Conservation (phyloP, 2,888 invertebrate species). For the Loripinus fragilis region DNA sequence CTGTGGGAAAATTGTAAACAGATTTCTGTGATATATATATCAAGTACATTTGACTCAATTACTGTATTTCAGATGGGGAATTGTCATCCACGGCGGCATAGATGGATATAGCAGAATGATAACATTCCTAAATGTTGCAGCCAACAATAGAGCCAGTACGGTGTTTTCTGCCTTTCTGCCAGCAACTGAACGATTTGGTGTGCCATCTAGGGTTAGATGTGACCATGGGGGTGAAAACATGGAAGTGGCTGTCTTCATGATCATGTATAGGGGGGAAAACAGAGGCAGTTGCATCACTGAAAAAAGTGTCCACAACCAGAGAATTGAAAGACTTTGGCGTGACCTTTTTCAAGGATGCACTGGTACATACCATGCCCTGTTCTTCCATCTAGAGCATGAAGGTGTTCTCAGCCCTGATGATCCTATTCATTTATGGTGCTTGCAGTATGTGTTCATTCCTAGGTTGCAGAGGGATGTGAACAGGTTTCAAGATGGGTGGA, state of each 20-base stretch:
- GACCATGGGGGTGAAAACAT: conserved; percentile 62
- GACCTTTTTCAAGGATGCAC: too few species aligned
- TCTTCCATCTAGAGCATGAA: conserved; percentile 38
- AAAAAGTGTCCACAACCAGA: conserved; percentile 53
- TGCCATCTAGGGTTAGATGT: conserved; percentile 50
- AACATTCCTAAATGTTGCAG: conserved; percentile 48
- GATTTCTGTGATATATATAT: too few species aligned
- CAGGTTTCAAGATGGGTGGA: conserved; percentile 17
- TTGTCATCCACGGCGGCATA: conserved; percentile 58
- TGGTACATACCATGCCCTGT: conserved; percentile 28
- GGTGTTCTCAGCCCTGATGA: conserved; percentile 26
- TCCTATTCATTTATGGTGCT: conserved; percentile 27
- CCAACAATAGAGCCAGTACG: conserved; percentile 53
- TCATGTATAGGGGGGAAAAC: conserved; percentile 20
- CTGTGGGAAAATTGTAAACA: too few species aligned
- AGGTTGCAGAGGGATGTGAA: conserved; percentile 16
- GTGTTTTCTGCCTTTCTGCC: conserved; percentile 47
- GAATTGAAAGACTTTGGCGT: conserved; percentile 36
- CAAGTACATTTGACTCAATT: not conserved
- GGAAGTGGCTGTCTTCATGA: conserved; percentile 50
- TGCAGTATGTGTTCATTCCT: conserved; percentile 34
- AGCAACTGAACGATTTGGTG: conserved; percentile 49
- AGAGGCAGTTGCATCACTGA: conserved; percentile 49
- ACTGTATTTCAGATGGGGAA: conserved; percentile 56
- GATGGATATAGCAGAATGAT: conserved; percentile 58